Base-by-base conservation (phyloP, 2,888 invertebrate genomes). In the Agrotis clavis region DNA sequence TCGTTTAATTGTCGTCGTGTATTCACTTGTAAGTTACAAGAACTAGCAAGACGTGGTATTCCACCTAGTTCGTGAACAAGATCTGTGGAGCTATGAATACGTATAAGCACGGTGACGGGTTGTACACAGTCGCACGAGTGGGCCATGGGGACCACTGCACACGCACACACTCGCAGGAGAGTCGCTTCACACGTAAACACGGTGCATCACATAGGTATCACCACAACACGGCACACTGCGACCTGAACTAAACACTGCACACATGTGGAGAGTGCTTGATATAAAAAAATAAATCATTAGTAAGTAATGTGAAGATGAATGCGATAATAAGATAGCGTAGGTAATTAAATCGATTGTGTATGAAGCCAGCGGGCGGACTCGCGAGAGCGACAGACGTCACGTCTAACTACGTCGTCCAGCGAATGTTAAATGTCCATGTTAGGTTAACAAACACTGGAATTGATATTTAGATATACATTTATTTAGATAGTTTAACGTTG, bases 381-480 rank as follows among this genome's bases (percentile, higher is more conserved):
- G 56, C 54, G 51, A 62, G 60, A 41, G 45, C 50, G 45, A 13
- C 14, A 19, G 19, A 35, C 64, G 70, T 47, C 50, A 35, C 62
- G 77, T 53, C 59, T 50, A 50, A 54, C 67, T 54, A 71, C 74
- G 73, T 69, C 72, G 74, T 80, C 74, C 84, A 86, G 84, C 83
- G 70, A 85, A 86, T 83, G 83, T 59, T 84, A 84, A 60, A 72
- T 90, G 91, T 91, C 90, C 91, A 90, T 81, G 70, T 88, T 91
- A 92, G 91, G 84, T 88, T 89, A 88, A 84, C 84, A 84, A 76
- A 82, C 85, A 85, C 82, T 83, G 89, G 90, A 90, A 90, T 90
- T 90, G 90, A 90, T 89, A 88, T 84, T 85, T 87, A 89, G 83
- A 87, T 86, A 79, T 83, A 74, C 77, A 87, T 83, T 86, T 82